Base-by-base conservation (phyloP, 2,888 invertebrate genomes). In the Graphium colonna region DNA sequence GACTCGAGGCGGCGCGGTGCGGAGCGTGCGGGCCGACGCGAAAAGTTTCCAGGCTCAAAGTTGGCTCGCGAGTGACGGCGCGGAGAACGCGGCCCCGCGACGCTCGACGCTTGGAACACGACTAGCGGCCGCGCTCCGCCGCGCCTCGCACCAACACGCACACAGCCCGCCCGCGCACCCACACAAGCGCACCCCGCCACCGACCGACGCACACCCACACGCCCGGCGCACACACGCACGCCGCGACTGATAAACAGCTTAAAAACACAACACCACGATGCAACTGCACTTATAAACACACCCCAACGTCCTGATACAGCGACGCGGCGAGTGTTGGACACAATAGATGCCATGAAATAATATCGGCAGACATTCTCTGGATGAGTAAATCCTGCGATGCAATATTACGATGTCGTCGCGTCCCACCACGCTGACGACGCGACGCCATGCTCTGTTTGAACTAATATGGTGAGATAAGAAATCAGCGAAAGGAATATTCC, bases 31-130 rank as follows among this genome's bases (percentile, higher is more conserved):
- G 73, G 73, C 74, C 75, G 77, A 75, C 79, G 76, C 78, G 73
- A 87, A 89, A 89, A 89, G 88, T 89, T 89, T 89, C 89, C 88
- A 86, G 82, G 75, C 73, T 84, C 81, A 87, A 89, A 89, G 83
- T 88, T 86, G 68, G 73, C 82, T 85, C 87, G 87, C 77, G 84
- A 67, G 65, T 50, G 77, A 73, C 73, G 65, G 75, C 79, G 75
- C 83, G 79, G 65, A 66, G 65, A 71, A 67, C 85, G 79, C 82
- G 79, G 65, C 82, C 84, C 77, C 79, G 75, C 79, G 73, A 76
- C 84, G 84, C 71, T 84, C 79, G 73, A 76, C 84, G 84, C 71
- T 84, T 79, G 67, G 77, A 75, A 77, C 69, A 75, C 75, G 77
- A 89, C 86, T 89, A 87, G 79, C 82, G 82, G 56, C 38, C 43